These are phyloP conservation scores for Anarsia innoxiella DNA, from an alignment of 2,888 invertebrate genomes.

Conservation along the genomic window DNA sequence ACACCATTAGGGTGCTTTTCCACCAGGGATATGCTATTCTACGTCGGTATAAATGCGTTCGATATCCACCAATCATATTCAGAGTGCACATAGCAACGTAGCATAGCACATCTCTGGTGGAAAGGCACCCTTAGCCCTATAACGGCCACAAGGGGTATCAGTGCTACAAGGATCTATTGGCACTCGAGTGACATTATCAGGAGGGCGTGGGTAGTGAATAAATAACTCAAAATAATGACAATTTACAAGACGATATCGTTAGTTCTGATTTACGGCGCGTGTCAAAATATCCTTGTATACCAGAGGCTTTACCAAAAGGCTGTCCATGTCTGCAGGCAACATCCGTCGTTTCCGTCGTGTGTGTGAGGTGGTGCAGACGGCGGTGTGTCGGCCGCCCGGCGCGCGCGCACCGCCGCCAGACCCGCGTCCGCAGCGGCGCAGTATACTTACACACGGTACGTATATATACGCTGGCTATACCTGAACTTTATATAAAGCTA, in stretches of 20 bases:
- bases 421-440: conserved; percentile 40
- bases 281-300: too few relatives aligned
- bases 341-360: conserved; percentile 95
- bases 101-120: too few relatives aligned
- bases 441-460: conserved; percentile 44
- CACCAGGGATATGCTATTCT: too few relatives aligned
- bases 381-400: conserved; percentile 77
- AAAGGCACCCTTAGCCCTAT: too few relatives aligned
- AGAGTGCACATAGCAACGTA: too few relatives aligned
- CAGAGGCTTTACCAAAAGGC: neutral
- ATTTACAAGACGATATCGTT: too few relatives aligned
- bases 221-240: too few relatives aligned
- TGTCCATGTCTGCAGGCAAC: conserved; percentile 80
- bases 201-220: neutral
- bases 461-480: neutral
- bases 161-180: neutral
- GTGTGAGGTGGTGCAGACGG: conserved; percentile 96
- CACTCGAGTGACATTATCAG: neutral
- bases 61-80: too few relatives aligned
- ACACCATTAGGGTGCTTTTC: too few relatives aligned
- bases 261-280: too few relatives aligned
- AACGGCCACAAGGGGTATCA: neutral
- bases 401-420: conserved; percentile 52
- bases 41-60: too few relatives aligned
- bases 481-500: neutral